These are phyloP conservation scores for Lerista edwardsae DNA, from an alignment of 2,797 vertebrate genomes.

Conservation along the genomic window DNA sequence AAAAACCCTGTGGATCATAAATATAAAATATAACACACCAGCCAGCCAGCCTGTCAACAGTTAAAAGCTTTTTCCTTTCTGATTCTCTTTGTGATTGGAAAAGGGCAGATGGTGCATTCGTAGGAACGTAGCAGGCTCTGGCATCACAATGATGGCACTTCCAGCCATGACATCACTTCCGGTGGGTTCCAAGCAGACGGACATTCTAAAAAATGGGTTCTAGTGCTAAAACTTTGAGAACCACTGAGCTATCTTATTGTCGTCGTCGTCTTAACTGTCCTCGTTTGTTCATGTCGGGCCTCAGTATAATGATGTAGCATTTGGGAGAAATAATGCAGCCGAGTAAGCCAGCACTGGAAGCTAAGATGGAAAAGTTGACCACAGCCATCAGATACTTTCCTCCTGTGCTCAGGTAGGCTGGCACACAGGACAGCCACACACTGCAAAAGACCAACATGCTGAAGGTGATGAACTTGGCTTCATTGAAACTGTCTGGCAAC, in stretches of 20 bases:
- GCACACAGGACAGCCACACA: constrained; percentile 17
- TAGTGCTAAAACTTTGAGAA: too few species aligned
- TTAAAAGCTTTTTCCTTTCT: too few species aligned
- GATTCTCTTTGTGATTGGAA: too few species aligned
- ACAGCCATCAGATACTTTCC: constrained; percentile 12
- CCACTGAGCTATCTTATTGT: neutral
- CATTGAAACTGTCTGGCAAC: neutral
- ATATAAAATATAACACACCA: too few species aligned
- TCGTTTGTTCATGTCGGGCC: neutral
- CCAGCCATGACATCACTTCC: too few species aligned
- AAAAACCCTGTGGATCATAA: too few species aligned
- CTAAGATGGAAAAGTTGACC: constrained; percentile 12
- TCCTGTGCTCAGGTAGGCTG: constrained; percentile 5
- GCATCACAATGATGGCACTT: too few species aligned
- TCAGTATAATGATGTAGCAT: neutral
- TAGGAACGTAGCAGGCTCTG: too few species aligned
- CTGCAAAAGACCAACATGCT: constrained; percentile 20
- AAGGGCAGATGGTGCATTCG: too few species aligned
- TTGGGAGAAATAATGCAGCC: constrained; percentile 17
- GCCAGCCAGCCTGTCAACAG: too few species aligned
- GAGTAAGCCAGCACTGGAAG: neutral
- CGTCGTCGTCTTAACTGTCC: neutral
- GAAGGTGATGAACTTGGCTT: constrained; percentile 26
- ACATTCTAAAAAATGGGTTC: too few species aligned
- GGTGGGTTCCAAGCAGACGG: too few species aligned